phyloP scores from a whole-genome alignment of 2,888 invertebrate genomes.

The Drosophila lacicola region DNA sequence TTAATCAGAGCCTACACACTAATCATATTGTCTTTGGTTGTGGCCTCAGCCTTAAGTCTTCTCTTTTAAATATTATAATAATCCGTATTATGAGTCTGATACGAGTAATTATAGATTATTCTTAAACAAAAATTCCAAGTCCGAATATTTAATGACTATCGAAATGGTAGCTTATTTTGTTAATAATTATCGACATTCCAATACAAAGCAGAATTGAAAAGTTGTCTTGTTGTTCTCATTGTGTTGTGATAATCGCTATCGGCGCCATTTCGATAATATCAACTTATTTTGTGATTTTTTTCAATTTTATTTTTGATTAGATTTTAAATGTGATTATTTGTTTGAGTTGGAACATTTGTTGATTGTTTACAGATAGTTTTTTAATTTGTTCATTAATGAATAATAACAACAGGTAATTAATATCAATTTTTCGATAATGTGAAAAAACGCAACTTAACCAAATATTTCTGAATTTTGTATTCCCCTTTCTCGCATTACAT shows the following conservation, averaged over 20 bases:
- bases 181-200: too few relatives aligned
- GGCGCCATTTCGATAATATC: slow-evolving; percentile 20
- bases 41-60: too few relatives aligned
- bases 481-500: background rate
- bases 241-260: background rate
- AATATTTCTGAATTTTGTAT: background rate
- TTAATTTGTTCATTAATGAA: background rate
- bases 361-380: background rate
- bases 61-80: too few relatives aligned
- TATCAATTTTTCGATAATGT: background rate
- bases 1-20: too few relatives aligned
- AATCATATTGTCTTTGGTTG: too few relatives aligned
- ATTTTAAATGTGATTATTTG: background rate
- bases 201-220: too few relatives aligned
- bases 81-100: too few relatives aligned
- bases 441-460: background rate
- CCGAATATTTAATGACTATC: too few relatives aligned
- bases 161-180: too few relatives aligned
- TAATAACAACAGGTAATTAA: background rate
- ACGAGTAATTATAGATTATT: too few relatives aligned
- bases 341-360: background rate
- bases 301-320: slow-evolving; percentile 3
- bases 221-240: background rate
- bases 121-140: too few relatives aligned
- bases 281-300: background rate